phyloP scores from a whole-genome alignment of 2,888 invertebrate species.

The Drosophila fungiperda region DNA sequence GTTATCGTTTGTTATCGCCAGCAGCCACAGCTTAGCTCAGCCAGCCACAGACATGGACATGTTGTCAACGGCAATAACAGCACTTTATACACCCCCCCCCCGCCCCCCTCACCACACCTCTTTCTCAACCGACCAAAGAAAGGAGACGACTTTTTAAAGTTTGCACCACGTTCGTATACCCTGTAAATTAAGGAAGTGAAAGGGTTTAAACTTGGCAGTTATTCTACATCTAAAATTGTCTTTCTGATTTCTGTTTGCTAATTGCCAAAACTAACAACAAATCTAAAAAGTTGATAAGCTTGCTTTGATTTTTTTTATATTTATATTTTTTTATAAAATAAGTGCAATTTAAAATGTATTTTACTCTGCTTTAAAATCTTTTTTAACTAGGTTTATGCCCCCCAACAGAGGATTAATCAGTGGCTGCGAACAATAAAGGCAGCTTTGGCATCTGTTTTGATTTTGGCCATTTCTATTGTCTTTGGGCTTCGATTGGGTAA shows the following conservation, averaged over 20 bases:
- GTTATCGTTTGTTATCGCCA: conserved; percentile 84
- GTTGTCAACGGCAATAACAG: conserved; percentile 67
- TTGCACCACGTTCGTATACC: conserved; percentile 22
- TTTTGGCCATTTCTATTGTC: conserved; percentile 38
- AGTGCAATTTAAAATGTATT: neutral
- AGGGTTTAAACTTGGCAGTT: neutral
- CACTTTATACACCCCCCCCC: conserved; percentile 4
- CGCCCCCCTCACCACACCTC: neutral
- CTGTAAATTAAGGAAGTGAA: neutral
- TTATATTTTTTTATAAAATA: neutral
- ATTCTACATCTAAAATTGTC: neutral
- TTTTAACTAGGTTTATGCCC: conserved; percentile 8
- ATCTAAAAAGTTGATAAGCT: neutral
- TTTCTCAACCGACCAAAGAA: neutral
- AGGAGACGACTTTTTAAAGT: neutral
- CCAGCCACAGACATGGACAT: conserved; percentile 65
- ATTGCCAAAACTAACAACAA: neutral
- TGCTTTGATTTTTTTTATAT: no score
- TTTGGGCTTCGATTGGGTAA: conserved; percentile 51
- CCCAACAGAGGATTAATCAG: no score
- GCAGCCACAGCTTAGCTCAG: conserved; percentile 68
- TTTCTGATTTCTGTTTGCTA: neutral
- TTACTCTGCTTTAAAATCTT: neutral
- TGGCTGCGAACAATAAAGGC: neutral
- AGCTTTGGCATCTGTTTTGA: conserved; percentile 5